Base-by-base conservation (phyloP, 1,140 invertebrate genomes). In the Thaumatotibia leucotreta region DNA sequence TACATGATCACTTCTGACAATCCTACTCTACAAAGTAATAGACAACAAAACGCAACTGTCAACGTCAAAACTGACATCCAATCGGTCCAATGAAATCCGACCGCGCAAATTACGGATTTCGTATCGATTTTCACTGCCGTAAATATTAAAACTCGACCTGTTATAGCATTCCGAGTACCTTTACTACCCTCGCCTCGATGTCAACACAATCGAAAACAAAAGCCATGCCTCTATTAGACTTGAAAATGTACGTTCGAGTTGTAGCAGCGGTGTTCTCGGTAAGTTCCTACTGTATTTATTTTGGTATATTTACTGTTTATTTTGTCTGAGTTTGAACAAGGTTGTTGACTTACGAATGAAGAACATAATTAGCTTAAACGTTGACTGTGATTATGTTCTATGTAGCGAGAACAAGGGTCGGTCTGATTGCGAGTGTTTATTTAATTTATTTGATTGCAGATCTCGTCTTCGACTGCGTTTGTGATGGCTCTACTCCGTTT, bases 191-290 rank as follows among this genome's bases (percentile, higher is more conserved):
- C 9, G 31, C 29, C 72, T 83, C 72, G 61, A 88, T 88, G 84
- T 87, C 86, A 35, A 85, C 74, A 54, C 81, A 89, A 73, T 83
- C 81, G 9, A 88, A 82, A 73, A 83, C 72, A 66, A 88, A 82
- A 73, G 83, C 72, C 65, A 87, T 87, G 82, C 83, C 88, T 22
- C 45, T 73, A 67, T 68, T 90, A 63, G 86, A 90, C 58, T 63
- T 86, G 62, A 86, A 85, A 73, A 75, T 82, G 45, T 90, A 82
- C 52, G 77, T 87, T n/a, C 74, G 82, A 67, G 75, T 86, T 20
- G 82, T 88, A 0, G 85, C 84, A n/a, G 84, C 78, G 11, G 83
- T 89, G 52, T 90, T 90, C 77, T 82, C 75, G 54, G 82, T 84
- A 73, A 82, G 82, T 83, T 58, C 29, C 2, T 29, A 29, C 4